Evolutionary conservation across 2,797 vertebrate species (phyloP), one percentile per base, ranked within the genome.

Genomic region (Sitta carolinensis): DNA sequence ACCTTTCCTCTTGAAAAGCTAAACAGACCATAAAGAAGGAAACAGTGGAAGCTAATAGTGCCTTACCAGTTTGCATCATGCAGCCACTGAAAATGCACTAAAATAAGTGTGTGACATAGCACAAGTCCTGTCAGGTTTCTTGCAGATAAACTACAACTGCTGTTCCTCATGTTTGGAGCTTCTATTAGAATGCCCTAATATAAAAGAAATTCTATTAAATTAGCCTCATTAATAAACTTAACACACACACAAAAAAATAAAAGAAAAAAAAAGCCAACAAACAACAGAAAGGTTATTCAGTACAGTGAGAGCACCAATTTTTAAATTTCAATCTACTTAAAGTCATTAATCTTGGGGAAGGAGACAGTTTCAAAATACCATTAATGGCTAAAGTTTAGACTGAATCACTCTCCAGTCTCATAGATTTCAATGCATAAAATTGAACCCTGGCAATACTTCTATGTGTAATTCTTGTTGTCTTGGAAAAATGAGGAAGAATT

Each of bases 1-100:
- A 70, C 75, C n/a, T 95, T 94, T 95, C 80, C 34, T 96, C 82
- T 92, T 77, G 58, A 88, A 95, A 96, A 92, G 54, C 64, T 90
- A 97, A 96, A 90, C 72, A 95, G 21, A 64, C n/a, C 54, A 73
- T 75, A 91, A 85, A 93, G 96, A 92, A 91, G 87, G 59, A 95
- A 97, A 84, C 32, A 67, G 58, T 50, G 26, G 30, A 66, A 87
- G 79, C 67, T 90, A 93, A 84, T 18, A 55, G 32, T 51, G 62
- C 32, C 64, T 87, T 84, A 92, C 73, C 25, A 93, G 61, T 87
- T 97, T 92, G 87, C 2, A 13, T 75, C n/a, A 6, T 72, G 54
- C 72, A 70, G 81, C 78, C 90, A 95, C 75, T 79, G 87, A 93
- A 96, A 96, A 92, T 47, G 61, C 42, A 89, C 59, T 84, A 84